These are phyloP conservation scores for Pachycephala philippinensis DNA, from an alignment of 2,113 vertebrate species.

Conservation along the genomic window DNA sequence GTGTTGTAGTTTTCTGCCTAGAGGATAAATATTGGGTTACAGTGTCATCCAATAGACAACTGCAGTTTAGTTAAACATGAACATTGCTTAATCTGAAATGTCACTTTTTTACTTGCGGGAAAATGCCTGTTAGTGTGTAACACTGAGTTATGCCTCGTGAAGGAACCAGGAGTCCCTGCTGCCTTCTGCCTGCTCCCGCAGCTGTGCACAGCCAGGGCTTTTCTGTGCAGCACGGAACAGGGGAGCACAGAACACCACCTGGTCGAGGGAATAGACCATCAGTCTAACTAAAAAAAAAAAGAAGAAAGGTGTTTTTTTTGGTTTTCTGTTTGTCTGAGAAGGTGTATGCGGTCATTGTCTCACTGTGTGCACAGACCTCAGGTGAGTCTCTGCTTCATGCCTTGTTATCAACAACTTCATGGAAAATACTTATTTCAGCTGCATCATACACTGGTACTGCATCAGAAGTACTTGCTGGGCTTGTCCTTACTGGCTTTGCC, in stretches of 20 bases:
- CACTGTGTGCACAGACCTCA: not conserved
- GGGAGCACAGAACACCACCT: not conserved
- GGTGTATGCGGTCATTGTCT: not conserved
- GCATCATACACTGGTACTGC: accelerated
- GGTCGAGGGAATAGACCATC: not conserved
- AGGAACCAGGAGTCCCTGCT: not conserved
- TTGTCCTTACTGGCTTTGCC: not conserved
- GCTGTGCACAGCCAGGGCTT: not conserved
- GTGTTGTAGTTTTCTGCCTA: not conserved
- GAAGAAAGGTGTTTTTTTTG: not conserved
- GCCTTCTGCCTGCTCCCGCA: not conserved
- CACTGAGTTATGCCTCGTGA: not conserved
- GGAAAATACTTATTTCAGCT: not conserved
- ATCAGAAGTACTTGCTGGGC: not conserved
- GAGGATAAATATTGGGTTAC: not conserved
- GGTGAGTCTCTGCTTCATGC: not conserved
- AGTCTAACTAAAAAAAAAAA: not conserved
- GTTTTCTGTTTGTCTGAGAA: not conserved
- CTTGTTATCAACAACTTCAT: not conserved
- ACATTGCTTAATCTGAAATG: not conserved
- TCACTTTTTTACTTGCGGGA: not conserved
- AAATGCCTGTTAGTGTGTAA: not conserved
- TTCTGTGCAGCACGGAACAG: not conserved
- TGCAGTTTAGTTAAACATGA: not conserved
- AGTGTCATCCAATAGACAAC: not conserved